Base-by-base conservation (phyloP, 2,797 vertebrate genomes). In the Acanthurus tractus region DNA sequence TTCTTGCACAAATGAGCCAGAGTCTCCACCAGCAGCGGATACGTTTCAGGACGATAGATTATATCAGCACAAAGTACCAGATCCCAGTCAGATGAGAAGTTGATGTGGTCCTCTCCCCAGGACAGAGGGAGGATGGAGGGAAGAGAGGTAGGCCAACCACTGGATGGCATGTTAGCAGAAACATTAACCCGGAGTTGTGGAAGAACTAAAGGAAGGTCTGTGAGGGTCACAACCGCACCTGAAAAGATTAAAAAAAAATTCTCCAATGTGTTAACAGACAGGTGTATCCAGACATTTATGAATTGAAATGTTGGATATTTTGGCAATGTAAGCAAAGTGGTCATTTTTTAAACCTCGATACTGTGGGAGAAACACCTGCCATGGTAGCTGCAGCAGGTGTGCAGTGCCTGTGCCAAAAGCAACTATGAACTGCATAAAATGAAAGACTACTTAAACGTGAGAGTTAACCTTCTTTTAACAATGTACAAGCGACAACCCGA, bases 171-270 rank as follows among this genome's bases (percentile, higher is more conserved):
- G 79, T 97, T 97, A 1, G 75, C 81, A 2, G 89, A 89, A 40
- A 96, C 92, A 14, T 98, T 97, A 70, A 74, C 89, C 84, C 93
- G 75, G 50, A 97, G 95, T 80, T 97, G 96, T 49, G 95, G 87
- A 66, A 97, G 79, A 42, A 90, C 95, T 77, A 93, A 22, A 14
- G 96, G 96, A 45, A 97, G 95, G 86, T 97, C 96, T 72, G 97
- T 97, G 75, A 97, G 90, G 50, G 95, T 97, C 83, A 97, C 96
- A 14, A 89, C 74, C n/a, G 96, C 96, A 70, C 96, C 96, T 97
- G 83, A 64, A 58, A 25, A 74, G 8, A 70, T 14, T 42, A 23
- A 0, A 73, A 20, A 73, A 25, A 40, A 48, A n/a, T 0, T 12
- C 8, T 11, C 1, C 44, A 57, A 12, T 40, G 38, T 34, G 29